Conservation (phyloP, 1,140 invertebrate genomes). For the Zaprionus nigranus region DNA sequence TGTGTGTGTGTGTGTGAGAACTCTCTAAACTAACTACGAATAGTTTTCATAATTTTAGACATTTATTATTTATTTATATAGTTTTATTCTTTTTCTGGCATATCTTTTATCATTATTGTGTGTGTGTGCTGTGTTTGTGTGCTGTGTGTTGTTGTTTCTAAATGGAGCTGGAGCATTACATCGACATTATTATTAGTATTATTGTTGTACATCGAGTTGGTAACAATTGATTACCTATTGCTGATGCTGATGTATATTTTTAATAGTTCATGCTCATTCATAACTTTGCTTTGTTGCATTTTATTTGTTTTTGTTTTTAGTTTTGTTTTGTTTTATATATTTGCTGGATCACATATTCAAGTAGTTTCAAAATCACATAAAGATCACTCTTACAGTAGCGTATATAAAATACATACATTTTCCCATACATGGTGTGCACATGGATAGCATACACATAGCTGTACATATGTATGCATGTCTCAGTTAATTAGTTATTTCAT, state of each 20-base stretch:
- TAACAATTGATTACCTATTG: constrained; percentile 41
- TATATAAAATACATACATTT: constrained; percentile 80
- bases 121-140: constrained; percentile 16
- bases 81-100: constrained; percentile 29
- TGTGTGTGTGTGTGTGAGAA: constrained; percentile 9
- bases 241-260: constrained; percentile 64
- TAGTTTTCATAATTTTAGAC: constrained; percentile 74
- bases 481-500: constrained; percentile 54
- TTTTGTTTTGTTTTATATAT: constrained; percentile 57
- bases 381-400: constrained; percentile 83
- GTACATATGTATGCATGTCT: constrained; percentile 49
- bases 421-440: constrained; percentile 50
- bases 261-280: constrained; percentile 46
- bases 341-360: constrained; percentile 81
- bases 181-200: constrained; percentile 32
- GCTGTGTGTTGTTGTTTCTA: constrained; percentile 51
- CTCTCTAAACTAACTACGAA: constrained; percentile 64
- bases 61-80: constrained; percentile 48
- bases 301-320: constrained; percentile 37
- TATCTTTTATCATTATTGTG: constrained; percentile 37
- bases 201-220: constrained; percentile 63
- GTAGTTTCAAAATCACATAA: constrained; percentile 83
- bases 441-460: neutral
- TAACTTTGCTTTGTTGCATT: constrained; percentile 34
- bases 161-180: constrained; percentile 72